Evolutionary conservation across 92 coral and sea anemone genomes (phyloP), one percentile per base, ranked within the genome.

Genomic region (Pocillopora grandis): DNA sequence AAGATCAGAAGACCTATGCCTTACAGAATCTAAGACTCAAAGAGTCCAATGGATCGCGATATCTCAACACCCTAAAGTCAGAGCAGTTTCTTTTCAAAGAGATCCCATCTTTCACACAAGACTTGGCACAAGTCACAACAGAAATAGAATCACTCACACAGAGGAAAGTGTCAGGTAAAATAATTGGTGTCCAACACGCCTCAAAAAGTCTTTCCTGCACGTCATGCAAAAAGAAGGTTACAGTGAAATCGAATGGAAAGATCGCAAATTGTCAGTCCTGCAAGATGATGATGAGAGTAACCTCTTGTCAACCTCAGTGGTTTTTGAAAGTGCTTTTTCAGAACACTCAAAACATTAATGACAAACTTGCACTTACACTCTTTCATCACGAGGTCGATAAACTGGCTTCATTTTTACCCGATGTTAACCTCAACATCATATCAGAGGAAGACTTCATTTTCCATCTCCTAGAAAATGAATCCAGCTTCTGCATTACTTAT

Each of bases 251-350:
- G 36, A 74, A 77, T 19, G 80, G 91, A 63, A 83, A 78, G 15
- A 87, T 87, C 57, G 91, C 83, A 71, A 90, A 66, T 23, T 90
- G 91, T 76, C 86, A 81, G 84, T 87, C 91, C 87, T 88, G 91
- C 80, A 90, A 80, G 83, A 64, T 87, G 75, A 90, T 87, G 91
- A 90, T 84, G 79, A 76, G 66, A 85, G 63, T 79, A 67, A 69
- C 78, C 62, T 72, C 80, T 62, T 88, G 89, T 82, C 66, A 70
- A 73, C 58, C 91, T 69, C 91, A 87, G 74, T 87, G 89, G 93
- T 78, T 78, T 87, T 76, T 90, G 78, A 81, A 81, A 79, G 86
- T 87, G 77, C 85, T 82, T 66, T 80, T 87, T 80, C 88, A 90
- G 64, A 87, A 82, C 81, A 80, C 78, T 75, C 56, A 62, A 56